These are phyloP conservation scores for Blennius ocellaris DNA, from an alignment of 2,113 vertebrate genomes.

Conservation along the genomic window DNA sequence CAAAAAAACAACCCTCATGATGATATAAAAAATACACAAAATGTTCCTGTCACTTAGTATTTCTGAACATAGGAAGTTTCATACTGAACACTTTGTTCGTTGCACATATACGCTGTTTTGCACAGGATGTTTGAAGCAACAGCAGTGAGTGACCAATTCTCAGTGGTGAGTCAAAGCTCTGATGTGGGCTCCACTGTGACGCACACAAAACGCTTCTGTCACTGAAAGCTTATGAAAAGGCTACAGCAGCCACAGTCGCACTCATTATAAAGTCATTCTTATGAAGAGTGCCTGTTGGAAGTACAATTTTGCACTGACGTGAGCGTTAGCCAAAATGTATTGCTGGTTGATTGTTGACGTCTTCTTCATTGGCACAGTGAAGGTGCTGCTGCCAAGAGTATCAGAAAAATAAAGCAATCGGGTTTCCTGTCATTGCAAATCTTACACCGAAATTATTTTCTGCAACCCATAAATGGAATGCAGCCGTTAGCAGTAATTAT, in stretches of 20 bases:
- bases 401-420: neutral
- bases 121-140: no score
- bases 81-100: neutral
- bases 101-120: no score
- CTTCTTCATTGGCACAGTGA: neutral
- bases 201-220: neutral
- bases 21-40: neutral
- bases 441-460: neutral
- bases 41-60: neutral
- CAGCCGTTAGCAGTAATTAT: neutral
- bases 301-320: neutral
- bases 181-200: neutral
- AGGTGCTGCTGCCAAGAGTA: neutral
- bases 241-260: neutral
- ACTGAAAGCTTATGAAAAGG: neutral
- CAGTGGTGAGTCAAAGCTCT: neutral
- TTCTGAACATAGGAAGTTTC: neutral
- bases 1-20: no score
- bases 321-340: neutral
- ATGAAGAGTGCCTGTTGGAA: neutral
- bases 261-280: neutral
- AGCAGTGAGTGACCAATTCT: neutral
- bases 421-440: neutral
- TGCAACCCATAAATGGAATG: neutral
- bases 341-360: neutral